Conservation (phyloP, 2,797 vertebrate species). For the Chiloscyllium punctatum region DNA sequence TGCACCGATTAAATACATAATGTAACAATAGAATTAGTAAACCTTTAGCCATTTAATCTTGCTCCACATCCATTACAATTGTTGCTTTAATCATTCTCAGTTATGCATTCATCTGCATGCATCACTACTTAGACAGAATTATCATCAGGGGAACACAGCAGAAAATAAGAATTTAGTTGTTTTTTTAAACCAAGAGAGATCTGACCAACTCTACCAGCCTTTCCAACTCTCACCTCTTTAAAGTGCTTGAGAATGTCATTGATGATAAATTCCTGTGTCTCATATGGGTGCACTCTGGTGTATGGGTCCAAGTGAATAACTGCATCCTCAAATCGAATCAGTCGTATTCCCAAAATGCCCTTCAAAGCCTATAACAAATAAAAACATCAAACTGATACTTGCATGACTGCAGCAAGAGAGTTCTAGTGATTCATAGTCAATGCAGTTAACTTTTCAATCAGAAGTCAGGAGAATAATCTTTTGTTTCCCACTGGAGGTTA, state of each 20-base stretch:
- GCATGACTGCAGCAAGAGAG: background rate
- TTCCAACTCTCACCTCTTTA: conserved; percentile 70
- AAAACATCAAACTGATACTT: conserved; percentile 38
- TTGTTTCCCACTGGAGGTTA: no score
- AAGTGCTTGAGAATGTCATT: conserved; percentile 95
- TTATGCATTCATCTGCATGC: background rate
- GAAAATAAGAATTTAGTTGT: background rate
- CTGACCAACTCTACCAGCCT: background rate
- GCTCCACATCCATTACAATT: background rate
- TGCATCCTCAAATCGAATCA: conserved; percentile 91
- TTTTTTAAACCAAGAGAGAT: background rate
- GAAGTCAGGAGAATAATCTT: background rate
- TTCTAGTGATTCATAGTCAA: background rate
- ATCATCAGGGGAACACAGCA: background rate
- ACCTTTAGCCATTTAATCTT: background rate
- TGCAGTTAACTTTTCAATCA: background rate
- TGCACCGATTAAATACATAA: background rate
- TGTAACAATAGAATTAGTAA: background rate
- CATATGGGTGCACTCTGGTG: conserved; percentile 90
- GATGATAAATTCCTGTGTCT: conserved; percentile 92
- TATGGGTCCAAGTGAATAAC: conserved; percentile 93
- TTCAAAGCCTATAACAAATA: conserved; percentile 68
- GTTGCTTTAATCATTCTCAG: background rate
- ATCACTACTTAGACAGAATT: background rate
- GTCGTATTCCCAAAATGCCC: conserved; percentile 80